Percentiles rank a stretch among this genome's conserved stretches.
Conservation (phyloP, 2,888 invertebrate species). For the Coleophora flavipennella region DNA sequence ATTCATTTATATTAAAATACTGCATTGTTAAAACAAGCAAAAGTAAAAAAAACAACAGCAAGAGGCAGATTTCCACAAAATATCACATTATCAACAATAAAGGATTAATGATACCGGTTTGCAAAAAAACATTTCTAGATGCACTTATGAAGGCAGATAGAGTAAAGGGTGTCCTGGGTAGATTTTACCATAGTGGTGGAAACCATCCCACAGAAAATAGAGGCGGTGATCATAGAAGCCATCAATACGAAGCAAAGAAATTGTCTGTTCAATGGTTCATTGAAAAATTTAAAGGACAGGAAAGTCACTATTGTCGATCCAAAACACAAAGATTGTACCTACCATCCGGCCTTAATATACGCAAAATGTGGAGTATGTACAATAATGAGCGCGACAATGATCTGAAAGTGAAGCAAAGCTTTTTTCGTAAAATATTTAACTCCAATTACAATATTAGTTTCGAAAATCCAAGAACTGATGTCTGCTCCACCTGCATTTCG, state of each 20-base stretch:
- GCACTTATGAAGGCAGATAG: constrained; percentile 9
- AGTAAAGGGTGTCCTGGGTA: constrained; percentile 8
- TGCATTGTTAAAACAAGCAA: constrained; percentile 11
- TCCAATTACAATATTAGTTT: background rate
- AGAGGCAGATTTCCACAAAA: constrained; percentile 13
- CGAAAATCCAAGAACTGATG: background rate
- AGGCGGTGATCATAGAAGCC: constrained; percentile 13
- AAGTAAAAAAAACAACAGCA: constrained; percentile 10
- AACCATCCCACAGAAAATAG: constrained; percentile 6
- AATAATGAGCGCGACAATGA: background rate
- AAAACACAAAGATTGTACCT: constrained; percentile 2
- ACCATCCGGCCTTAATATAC: background rate
- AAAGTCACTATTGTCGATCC: constrained; percentile 4
- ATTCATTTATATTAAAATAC: constrained; percentile 14
- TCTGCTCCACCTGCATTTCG: background rate
- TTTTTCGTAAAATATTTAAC: background rate
- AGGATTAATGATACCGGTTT: background rate
- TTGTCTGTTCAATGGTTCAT: constrained; percentile 11
- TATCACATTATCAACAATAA: constrained; percentile 9
- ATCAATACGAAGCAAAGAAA: constrained; percentile 11
- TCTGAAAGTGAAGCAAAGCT: background rate
- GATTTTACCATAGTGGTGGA: constrained; percentile 8
- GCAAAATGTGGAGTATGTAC: constrained; percentile 1
- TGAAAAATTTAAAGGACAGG: background rate
- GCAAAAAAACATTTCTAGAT: constrained; percentile 7